phyloP scores from a whole-genome alignment of 2,888 invertebrate species.

The Lysandra coridon region DNA sequence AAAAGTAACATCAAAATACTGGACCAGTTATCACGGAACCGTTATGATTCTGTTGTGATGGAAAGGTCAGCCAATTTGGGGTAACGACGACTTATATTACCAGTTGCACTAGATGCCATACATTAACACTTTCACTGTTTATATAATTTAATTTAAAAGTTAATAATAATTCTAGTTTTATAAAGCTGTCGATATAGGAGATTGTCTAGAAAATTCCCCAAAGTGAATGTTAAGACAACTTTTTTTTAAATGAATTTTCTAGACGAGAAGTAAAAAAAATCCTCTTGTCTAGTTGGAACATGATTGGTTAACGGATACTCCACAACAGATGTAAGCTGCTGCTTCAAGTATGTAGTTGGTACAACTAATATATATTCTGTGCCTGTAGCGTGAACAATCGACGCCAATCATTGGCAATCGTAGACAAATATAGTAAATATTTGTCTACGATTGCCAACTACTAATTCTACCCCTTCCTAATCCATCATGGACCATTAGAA shows the following conservation, averaged over 20 bases:
- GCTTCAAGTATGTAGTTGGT: no score
- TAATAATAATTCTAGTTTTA: neutral
- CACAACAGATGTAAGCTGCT: no score
- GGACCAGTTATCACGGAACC: conserved; percentile 3
- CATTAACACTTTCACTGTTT: neutral
- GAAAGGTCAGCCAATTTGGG: neutral
- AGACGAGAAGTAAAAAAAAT: no score
- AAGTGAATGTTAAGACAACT: neutral
- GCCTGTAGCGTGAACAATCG: neutral
- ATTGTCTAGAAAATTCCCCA: neutral
- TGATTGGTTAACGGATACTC: no score
- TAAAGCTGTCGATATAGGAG: neutral
- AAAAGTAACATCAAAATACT: neutral
- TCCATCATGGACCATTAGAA: no score
- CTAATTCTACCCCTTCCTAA: no score
- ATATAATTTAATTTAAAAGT: neutral
- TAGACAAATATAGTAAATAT: no score
- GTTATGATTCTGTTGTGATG: neutral
- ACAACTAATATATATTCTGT: no score
- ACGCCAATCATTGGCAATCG: neutral
- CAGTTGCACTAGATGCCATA: neutral
- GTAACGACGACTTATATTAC: conserved; percentile 2
- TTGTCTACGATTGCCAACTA: no score
- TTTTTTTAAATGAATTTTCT: no score
- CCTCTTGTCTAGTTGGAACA: no score